phyloP scores from a whole-genome alignment of 2,888 invertebrate species.

The Drosophila monieri region DNA sequence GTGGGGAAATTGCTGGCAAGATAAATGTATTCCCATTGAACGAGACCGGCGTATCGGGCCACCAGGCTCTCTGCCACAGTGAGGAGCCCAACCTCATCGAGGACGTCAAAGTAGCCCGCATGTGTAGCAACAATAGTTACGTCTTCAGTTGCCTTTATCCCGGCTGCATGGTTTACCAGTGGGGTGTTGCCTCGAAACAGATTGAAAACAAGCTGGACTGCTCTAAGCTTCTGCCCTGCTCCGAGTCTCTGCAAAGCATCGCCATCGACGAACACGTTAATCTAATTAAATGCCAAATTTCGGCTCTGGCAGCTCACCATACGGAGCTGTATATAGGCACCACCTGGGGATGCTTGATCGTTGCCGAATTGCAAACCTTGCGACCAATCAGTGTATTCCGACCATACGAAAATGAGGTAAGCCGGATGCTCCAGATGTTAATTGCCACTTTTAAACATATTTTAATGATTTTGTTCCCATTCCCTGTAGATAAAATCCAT shows the following conservation, averaged over 20 bases:
- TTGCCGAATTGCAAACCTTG: conserved; percentile 92
- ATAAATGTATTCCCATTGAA: conserved; percentile 91
- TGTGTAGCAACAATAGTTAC: conserved; percentile 87
- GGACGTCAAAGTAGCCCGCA: conserved; percentile 87
- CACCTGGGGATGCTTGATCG: conserved; percentile 96
- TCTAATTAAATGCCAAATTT: conserved; percentile 89
- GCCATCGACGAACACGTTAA: conserved; percentile 94
- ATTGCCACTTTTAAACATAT: neutral
- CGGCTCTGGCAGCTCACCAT: conserved; percentile 87
- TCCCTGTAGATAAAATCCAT: conserved; percentile 86
- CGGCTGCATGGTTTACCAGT: conserved; percentile 94
- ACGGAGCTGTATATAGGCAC: conserved; percentile 95
- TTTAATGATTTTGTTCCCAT: neutral
- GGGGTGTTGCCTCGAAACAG: conserved; percentile 88
- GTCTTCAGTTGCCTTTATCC: conserved; percentile 94
- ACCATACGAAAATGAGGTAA: conserved; percentile 93
- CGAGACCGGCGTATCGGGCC: conserved; percentile 89
- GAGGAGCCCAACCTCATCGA: conserved; percentile 81
- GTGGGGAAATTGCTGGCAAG: conserved; percentile 92
- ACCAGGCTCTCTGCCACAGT: conserved; percentile 88
- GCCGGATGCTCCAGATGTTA: neutral
- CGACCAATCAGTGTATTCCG: conserved; percentile 96
- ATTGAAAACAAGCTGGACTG: conserved; percentile 93
- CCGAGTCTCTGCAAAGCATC: conserved; percentile 95
- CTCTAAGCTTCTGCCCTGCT: conserved; percentile 95